phyloP scores from a whole-genome alignment of 2,888 invertebrate species.

The Cheilosia scutellata region DNA sequence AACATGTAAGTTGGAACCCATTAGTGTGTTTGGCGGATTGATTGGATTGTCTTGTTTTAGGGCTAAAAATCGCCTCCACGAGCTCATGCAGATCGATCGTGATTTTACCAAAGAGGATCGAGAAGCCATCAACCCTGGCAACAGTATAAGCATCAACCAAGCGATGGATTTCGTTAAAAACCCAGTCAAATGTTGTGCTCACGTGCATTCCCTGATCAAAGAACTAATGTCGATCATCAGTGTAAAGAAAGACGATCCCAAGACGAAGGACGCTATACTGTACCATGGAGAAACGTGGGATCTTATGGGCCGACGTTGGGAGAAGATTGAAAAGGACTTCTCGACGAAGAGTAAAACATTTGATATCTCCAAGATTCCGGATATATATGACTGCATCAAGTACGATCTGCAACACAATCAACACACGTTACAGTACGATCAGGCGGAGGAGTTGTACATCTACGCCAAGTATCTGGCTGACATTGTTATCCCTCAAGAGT shows the following conservation, averaged over 20 bases:
- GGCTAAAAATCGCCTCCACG: conserved; percentile 97
- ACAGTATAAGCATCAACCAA: conserved; percentile 94
- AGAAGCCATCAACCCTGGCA: conserved; percentile 95
- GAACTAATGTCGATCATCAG: conserved; percentile 94
- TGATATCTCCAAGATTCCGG: conserved; percentile 99
- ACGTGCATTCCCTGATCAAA: conserved; percentile 94
- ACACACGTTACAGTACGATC: conserved; percentile 95
- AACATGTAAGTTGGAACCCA: conserved; percentile 89
- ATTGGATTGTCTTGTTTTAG: conserved; percentile 84
- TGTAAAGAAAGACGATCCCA: conserved; percentile 93
- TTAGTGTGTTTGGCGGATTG: not conserved
- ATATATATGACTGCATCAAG: conserved; percentile 99
- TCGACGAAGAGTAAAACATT: conserved; percentile 95
- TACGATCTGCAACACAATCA: conserved; percentile 99
- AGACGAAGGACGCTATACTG: conserved; percentile 96
- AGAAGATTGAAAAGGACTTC: conserved; percentile 99
- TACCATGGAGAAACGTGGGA: conserved; percentile 99
- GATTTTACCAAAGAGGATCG: conserved; percentile 94
- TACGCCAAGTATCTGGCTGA: conserved; percentile 99
- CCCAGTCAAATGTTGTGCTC: conserved; percentile 96
- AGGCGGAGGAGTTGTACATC: conserved; percentile 95
- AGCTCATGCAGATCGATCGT: conserved; percentile 94
- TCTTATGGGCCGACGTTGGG: conserved; percentile 98
- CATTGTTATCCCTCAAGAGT: conserved; percentile 99
- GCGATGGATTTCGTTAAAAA: conserved; percentile 98